phyloP scores from a whole-genome alignment of 2,113 vertebrate species.

The Pluvialis apricaria region DNA sequence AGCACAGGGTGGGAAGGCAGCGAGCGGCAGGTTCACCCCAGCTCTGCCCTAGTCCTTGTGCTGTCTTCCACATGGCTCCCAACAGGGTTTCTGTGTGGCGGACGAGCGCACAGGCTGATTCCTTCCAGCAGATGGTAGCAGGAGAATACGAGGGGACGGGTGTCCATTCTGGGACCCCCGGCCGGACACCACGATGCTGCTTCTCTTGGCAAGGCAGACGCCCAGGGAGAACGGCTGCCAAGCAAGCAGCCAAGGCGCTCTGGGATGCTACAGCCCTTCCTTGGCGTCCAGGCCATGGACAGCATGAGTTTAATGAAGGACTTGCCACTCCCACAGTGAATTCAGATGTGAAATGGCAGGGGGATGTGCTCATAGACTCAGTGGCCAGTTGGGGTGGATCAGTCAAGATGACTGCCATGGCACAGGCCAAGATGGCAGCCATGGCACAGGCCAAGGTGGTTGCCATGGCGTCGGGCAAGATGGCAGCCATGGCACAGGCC shows the following conservation, averaged over 20 bases:
- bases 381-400: accelerated
- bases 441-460: not conserved
- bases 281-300: not conserved
- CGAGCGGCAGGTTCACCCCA: accelerated
- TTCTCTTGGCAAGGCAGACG: not conserved
- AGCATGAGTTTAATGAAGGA: not conserved
- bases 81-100: not conserved
- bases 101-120: not conserved
- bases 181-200: accelerated
- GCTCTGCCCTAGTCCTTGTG: accelerated
- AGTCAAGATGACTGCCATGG: not conserved
- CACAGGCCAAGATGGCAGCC: not conserved
- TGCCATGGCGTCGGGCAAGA: not conserved
- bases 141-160: conserved; percentile 6
- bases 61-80: not conserved
- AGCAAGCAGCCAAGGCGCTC: not conserved
- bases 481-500: not conserved
- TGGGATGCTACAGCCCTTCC: not conserved
- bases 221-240: not conserved
- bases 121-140: conserved; percentile 64
- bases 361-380: not conserved
- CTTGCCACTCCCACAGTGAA: accelerated
- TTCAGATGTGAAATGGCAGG: not conserved
- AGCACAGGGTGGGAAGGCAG: not conserved
- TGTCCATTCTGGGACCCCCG: not conserved